Evolutionary conservation across 2,797 vertebrate species (phyloP).

Genomic region (Diplodus sargus): DNA sequence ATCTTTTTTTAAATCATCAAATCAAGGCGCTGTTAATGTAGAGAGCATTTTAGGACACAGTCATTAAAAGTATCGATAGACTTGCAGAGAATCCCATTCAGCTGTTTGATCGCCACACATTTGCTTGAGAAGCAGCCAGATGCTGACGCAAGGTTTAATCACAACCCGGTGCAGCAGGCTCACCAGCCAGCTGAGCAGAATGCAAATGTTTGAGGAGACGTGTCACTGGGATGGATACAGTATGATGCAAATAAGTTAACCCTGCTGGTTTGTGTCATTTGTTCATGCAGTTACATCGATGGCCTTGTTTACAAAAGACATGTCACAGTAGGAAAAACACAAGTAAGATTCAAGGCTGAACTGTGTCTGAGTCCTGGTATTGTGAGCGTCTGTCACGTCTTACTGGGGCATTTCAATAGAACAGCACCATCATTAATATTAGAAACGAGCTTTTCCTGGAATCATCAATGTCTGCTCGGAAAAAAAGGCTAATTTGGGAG

Average conservation of each 20-base stretch:
- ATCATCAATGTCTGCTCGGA: no score
- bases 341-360: neutral
- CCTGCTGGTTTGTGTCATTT: no score
- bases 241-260: neutral
- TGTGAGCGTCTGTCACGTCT: neutral
- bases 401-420: no score
- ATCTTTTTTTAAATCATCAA: neutral
- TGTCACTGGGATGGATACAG: neutral
- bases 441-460: no score
- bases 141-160: neutral
- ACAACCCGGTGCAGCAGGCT: neutral
- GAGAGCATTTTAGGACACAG: neutral
- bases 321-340: neutral
- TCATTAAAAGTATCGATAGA: neutral
- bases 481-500: neutral
- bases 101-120: neutral
- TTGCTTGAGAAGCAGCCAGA: constrained; percentile 2
- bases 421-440: no score
- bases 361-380: neutral
- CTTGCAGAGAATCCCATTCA: neutral
- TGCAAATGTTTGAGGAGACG: neutral
- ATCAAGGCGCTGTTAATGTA: neutral
- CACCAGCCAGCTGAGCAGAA: neutral
- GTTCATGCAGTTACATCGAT: neutral
- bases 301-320: neutral